phyloP scores from a whole-genome alignment of 2,113 vertebrate species.

The Cisticola juncidis region DNA sequence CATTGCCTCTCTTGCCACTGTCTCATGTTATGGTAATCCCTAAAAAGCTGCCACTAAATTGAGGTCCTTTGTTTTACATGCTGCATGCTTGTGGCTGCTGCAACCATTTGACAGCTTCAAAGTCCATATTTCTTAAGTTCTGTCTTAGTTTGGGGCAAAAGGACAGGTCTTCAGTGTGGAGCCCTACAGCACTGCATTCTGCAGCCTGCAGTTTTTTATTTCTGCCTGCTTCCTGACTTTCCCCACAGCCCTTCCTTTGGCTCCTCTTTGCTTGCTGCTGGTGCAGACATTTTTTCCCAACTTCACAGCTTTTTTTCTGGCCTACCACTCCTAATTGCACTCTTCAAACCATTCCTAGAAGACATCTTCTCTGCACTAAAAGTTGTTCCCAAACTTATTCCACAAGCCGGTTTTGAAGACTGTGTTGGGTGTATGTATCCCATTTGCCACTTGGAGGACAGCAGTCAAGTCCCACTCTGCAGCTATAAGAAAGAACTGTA shows the following conservation, averaged over 20 bases:
- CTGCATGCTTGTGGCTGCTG: not conserved
- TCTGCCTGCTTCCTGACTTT: not conserved
- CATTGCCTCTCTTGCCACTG: not conserved
- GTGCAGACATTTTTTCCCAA: not conserved
- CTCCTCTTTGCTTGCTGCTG: not conserved
- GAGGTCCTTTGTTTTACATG: not conserved
- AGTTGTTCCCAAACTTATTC: not conserved
- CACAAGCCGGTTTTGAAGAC: rapidly evolving
- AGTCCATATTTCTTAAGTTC: not conserved
- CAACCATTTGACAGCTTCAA: not conserved
- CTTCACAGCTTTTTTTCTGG: not conserved
- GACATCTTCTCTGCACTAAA: not conserved
- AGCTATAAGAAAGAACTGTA: not conserved
- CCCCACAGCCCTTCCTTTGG: not conserved
- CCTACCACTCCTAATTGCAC: not conserved
- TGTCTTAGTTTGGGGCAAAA: not conserved
- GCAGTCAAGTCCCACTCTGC: not conserved
- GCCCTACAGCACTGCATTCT: not conserved
- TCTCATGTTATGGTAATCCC: not conserved
- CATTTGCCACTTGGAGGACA: not conserved
- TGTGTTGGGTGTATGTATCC: not conserved
- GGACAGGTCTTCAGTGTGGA: not conserved
- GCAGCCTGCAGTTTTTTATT: not conserved
- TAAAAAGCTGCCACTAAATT: not conserved
- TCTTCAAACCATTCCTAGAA: not conserved